Conservation (phyloP, 2,797 vertebrate species). For the Spizella passerina region DNA sequence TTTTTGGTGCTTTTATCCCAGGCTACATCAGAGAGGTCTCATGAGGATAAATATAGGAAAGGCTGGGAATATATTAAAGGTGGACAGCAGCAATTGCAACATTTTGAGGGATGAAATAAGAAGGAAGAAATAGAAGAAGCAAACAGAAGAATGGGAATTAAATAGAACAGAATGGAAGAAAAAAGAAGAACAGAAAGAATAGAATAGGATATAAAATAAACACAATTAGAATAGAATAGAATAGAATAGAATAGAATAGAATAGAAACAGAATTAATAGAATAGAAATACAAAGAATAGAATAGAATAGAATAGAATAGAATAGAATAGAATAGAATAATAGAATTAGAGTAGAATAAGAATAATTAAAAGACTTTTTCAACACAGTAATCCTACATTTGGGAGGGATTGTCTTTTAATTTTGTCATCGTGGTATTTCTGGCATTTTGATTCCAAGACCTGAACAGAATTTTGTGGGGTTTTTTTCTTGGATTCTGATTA, state of each 20-base stretch:
- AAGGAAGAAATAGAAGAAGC: background rate
- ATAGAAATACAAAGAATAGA: background rate
- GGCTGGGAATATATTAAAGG: too few species aligned
- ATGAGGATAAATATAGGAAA: background rate
- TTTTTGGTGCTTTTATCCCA: background rate
- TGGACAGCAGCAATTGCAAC: background rate
- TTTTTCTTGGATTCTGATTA: background rate
- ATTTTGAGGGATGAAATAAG: background rate
- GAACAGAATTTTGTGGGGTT: accelerated
- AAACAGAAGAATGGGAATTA: background rate
- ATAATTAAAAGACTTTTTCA: background rate
- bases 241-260: background rate
- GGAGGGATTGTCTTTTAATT: background rate
- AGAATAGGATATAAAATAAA: too few species aligned
- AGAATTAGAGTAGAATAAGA: background rate
- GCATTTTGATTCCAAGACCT: background rate
- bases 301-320: background rate
- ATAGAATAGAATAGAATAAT: background rate
- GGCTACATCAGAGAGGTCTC: background rate
- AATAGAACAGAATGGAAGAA: too few species aligned
- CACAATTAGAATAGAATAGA: too few species aligned
- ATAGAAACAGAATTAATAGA: background rate
- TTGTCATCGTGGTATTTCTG: background rate
- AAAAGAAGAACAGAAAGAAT: background rate
- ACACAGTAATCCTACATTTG: background rate